A percentile compares a stretch with the other conserved stretches of the same genome.
phyloP scores from a whole-genome alignment of 1,140 invertebrate genomes.

The Phthorimaea operculella region DNA sequence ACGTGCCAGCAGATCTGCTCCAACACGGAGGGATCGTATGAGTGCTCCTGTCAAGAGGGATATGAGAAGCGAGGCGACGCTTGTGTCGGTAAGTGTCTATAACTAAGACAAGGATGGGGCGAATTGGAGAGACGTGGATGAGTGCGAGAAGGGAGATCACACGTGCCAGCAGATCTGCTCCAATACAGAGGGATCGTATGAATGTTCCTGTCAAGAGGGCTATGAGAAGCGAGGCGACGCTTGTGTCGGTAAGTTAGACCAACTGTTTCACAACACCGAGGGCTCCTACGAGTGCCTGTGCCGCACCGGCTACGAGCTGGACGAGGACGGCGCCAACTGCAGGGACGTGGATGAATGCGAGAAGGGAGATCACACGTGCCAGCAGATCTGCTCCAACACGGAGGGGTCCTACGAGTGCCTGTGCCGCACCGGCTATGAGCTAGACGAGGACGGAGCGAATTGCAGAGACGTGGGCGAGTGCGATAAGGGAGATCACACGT shows the following conservation, averaged over 20 bases:
- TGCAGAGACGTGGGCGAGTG: constrained; percentile 85
- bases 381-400: constrained; percentile 83
- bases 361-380: constrained; percentile 81
- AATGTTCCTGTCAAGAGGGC: constrained; percentile 80
- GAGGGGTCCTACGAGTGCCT: constrained; percentile 84
- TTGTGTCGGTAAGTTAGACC: constrained; percentile 75
- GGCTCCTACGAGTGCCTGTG: constrained; percentile 80
- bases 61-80: constrained; percentile 79
- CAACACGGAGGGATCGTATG: constrained; percentile 85
- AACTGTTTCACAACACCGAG: too few relatives aligned
- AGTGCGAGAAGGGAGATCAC: constrained; percentile 82
- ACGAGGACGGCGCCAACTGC: constrained; percentile 75
- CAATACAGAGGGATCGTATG: constrained; percentile 85
- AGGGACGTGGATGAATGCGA: constrained; percentile 87
- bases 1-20: constrained; percentile 83
- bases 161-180: constrained; percentile 83
- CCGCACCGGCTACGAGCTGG: constrained; percentile 80
- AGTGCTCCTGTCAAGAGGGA: constrained; percentile 80
- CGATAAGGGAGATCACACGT: constrained; percentile 75
- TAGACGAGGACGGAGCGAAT: constrained; percentile 57
- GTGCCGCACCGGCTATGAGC: constrained; percentile 79
- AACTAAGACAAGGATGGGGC: too few relatives aligned
- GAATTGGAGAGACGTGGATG: constrained; percentile 85
- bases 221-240: constrained; percentile 79
- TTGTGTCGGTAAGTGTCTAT: constrained; percentile 78